These are phyloP conservation scores for Danio tinwini DNA, from an alignment of 2,797 vertebrate genomes.

Conservation along the genomic window DNA sequence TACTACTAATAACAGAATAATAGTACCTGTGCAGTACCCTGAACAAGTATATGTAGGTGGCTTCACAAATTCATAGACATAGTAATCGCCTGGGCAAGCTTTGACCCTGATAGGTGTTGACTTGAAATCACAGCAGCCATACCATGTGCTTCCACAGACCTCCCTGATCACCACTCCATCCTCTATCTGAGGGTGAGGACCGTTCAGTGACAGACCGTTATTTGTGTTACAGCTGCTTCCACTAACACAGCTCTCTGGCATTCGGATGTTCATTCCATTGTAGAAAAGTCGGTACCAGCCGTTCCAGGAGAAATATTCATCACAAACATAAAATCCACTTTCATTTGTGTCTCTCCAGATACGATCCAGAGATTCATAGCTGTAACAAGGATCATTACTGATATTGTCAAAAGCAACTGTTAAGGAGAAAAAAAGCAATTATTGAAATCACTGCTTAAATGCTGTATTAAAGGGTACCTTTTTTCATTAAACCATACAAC, in stretches of 20 bases:
- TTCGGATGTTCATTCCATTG: background rate
- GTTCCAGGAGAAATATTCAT: background rate
- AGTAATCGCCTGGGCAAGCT: slow-evolving; percentile 25
- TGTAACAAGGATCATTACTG: slow-evolving; percentile 31
- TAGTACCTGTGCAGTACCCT: slow-evolving; percentile 27
- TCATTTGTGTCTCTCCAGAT: slow-evolving; percentile 40
- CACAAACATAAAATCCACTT: background rate
- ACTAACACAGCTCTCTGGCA: slow-evolving; percentile 33
- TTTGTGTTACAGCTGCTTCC: background rate
- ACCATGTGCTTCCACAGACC: background rate
- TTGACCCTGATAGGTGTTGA: slow-evolving; percentile 16
- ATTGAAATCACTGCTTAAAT: background rate
- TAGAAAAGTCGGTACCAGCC: slow-evolving; percentile 43
- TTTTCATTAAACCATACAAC: background rate
- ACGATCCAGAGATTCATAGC: slow-evolving; percentile 36
- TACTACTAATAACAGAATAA: background rate
- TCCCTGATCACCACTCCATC: slow-evolving; percentile 11
- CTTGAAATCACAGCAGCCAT: background rate
- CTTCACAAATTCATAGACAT: slow-evolving; percentile 32
- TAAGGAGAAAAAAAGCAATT: background rate
- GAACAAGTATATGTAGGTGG: background rate
- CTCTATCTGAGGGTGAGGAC: slow-evolving; percentile 21
- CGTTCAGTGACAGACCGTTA: slow-evolving; percentile 14
- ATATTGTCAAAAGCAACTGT: background rate
- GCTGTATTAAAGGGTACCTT: background rate